Conservation (phyloP, 2,113 vertebrate species). For the Etheostoma cragini region DNA sequence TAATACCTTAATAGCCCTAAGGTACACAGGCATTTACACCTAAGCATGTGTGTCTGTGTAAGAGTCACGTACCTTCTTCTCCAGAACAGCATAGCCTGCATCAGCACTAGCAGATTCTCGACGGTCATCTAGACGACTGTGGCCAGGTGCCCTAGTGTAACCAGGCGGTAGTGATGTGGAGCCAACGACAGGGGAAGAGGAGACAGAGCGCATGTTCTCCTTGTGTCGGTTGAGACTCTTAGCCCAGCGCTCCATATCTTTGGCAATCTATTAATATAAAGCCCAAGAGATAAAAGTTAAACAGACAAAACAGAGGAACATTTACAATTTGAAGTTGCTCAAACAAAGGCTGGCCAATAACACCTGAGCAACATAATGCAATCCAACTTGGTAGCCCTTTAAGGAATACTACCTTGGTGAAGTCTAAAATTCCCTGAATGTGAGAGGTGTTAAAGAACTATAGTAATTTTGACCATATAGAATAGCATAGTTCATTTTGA, state of each 20-base stretch:
- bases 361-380: neutral
- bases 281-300: neutral
- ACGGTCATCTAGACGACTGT: slow-evolving; percentile 84
- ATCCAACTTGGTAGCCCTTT: neutral
- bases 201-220: slow-evolving; percentile 88
- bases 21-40: neutral
- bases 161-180: slow-evolving; percentile 56
- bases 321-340: neutral
- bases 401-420: neutral
- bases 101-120: slow-evolving; percentile 91
- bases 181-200: slow-evolving; percentile 57
- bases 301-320: neutral
- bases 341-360: neutral
- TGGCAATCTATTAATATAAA: slow-evolving; percentile 86
- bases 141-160: slow-evolving; percentile 77
- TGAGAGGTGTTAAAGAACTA: neutral
- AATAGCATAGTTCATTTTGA: neutral
- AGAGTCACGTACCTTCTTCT: slow-evolving; percentile 88
- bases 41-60: neutral
- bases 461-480: neutral
- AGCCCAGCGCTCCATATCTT: slow-evolving; percentile 95
- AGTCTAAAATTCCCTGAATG: neutral
- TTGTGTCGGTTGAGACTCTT: slow-evolving; percentile 93
- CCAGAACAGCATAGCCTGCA: slow-evolving; percentile 91
- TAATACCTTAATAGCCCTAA: neutral